Evolutionary conservation across 1,140 invertebrate genomes (phyloP).

Genomic region (Pomacea maculata): DNA sequence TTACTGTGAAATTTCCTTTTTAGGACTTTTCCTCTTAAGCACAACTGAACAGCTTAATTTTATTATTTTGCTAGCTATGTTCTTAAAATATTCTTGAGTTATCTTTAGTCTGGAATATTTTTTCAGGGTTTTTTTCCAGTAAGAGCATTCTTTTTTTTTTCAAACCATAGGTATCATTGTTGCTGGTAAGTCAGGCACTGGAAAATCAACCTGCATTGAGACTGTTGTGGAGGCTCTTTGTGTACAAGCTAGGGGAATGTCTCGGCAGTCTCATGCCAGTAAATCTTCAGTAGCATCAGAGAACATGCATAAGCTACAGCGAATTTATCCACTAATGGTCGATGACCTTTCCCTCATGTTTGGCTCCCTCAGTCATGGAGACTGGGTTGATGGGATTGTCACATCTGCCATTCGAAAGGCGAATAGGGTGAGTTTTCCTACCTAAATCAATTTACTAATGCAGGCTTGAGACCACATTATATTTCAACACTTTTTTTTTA

Average conservation of each 20-base stretch:
- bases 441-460: background rate
- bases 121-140: background rate
- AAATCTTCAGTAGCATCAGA: slow-evolving; percentile 43
- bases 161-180: slow-evolving; percentile 57
- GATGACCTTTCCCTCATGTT: slow-evolving; percentile 62
- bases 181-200: slow-evolving; percentile 63
- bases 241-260: slow-evolving; percentile 40
- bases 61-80: background rate
- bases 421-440: slow-evolving; percentile 54
- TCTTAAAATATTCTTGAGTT: background rate
- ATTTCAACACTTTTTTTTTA: background rate
- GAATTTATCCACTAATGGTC: slow-evolving; percentile 62
- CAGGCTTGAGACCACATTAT: background rate
- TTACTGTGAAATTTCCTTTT: background rate
- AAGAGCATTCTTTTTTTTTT: background rate
- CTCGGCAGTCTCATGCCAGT: slow-evolving; percentile 43
- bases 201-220: slow-evolving; percentile 64
- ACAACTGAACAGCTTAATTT: background rate
- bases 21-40: too few relatives aligned
- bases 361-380: slow-evolving; percentile 58
- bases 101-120: background rate
- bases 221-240: slow-evolving; percentile 60
- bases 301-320: slow-evolving; percentile 59
- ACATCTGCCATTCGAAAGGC: slow-evolving; percentile 63
- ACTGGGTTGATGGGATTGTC: slow-evolving; percentile 65